A percentile compares a stretch with the other conserved stretches of the same genome.
Conservation (phyloP, 2,113 vertebrate species). For the Nyctibius bracteatus region DNA sequence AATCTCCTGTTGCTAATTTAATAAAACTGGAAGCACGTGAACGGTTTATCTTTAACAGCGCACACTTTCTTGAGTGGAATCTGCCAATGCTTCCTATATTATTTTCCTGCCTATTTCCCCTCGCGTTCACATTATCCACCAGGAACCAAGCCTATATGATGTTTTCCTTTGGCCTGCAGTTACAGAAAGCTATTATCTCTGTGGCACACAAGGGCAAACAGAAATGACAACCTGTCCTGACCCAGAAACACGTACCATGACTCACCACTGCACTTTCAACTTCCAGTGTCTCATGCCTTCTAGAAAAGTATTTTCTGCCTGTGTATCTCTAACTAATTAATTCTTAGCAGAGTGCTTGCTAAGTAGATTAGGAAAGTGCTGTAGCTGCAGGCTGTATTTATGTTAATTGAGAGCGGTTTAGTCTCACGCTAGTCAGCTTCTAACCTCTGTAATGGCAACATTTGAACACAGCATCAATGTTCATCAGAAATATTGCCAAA, state of each 20-base stretch:
- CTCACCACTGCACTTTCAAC: not conserved
- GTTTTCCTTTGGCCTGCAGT: not conserved
- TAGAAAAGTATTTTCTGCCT: not conserved
- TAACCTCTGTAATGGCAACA: conserved; percentile 9
- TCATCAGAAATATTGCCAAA: not conserved
- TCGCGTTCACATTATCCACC: not conserved
- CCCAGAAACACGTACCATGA: not conserved
- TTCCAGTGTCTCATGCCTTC: not conserved
- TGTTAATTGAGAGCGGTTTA: conserved; percentile 28
- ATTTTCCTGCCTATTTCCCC: not conserved
- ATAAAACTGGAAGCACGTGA: not conserved
- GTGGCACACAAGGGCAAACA: not conserved
- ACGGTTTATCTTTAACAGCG: not conserved
- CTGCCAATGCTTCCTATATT: not conserved
- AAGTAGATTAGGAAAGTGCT: not conserved
- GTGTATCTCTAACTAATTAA: conserved; percentile 13
- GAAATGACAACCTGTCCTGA: not conserved
- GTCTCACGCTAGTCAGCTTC: conserved; percentile 1
- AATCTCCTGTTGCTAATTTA: conserved; percentile 5
- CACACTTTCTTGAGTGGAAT: not conserved
- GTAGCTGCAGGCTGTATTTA: conserved; percentile 12
- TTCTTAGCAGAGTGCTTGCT: conserved; percentile 10
- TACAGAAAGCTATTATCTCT: not conserved
- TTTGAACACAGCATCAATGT: not conserved
- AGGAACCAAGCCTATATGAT: not conserved